Evolutionary conservation across 2,797 vertebrate species (phyloP).

Genomic region (Setipinna tenuifilis): DNA sequence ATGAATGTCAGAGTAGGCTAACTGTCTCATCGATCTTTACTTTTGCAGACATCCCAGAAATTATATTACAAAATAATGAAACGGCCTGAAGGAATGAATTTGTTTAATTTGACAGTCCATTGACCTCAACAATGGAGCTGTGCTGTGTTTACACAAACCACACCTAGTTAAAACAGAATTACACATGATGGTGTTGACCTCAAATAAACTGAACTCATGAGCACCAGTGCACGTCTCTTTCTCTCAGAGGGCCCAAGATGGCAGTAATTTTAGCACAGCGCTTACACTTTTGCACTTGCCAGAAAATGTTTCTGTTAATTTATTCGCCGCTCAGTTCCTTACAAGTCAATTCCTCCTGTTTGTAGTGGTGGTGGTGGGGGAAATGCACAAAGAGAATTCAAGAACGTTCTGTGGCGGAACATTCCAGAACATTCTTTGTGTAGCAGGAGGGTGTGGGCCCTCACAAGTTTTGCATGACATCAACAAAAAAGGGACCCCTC

Average conservation of each 20-base stretch:
- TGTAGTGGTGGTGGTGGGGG: neutral
- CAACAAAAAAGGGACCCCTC: neutral
- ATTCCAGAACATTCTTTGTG: conserved; percentile 19
- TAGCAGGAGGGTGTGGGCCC: conserved; percentile 7
- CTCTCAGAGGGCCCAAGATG: neutral
- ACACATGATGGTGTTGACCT: neutral
- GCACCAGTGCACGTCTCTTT: neutral
- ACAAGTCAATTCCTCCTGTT: neutral
- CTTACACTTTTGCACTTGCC: neutral
- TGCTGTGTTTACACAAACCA: conserved; percentile 3
- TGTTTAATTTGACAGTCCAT: neutral
- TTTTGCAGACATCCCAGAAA: neutral
- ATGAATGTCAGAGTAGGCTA: neutral
- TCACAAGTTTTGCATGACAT: conserved; percentile 5
- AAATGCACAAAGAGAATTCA: neutral
- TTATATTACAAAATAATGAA: neutral
- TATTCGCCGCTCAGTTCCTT: neutral
- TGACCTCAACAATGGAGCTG: neutral
- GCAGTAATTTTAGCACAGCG: neutral
- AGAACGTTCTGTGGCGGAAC: conserved; percentile 60
- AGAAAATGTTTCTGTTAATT: neutral
- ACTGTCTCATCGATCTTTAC: neutral
- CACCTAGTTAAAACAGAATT: neutral
- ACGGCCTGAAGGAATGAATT: neutral
- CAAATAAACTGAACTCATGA: neutral